Evolutionary conservation across 2,888 invertebrate genomes (phyloP).

Genomic region (Xanthia icteritia): DNA sequence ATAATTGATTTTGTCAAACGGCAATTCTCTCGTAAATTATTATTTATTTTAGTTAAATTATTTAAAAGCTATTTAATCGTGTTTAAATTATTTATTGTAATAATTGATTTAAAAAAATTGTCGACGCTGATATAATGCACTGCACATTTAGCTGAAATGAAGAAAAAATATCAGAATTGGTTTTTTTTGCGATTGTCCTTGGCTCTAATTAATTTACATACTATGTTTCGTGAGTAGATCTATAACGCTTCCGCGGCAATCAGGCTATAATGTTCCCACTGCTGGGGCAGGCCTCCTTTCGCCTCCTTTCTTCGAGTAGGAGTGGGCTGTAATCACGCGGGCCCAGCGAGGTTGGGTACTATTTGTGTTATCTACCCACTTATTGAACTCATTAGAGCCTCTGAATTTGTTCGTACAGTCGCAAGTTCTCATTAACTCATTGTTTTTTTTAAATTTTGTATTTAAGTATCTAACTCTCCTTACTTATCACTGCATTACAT

Average conservation of each 20-base stretch:
- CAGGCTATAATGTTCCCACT: too few species aligned
- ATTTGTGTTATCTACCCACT: background rate
- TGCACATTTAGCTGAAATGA: conserved; percentile 22
- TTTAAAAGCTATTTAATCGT: conserved; percentile 56
- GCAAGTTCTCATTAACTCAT: background rate
- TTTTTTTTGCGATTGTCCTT: conserved; percentile 4
- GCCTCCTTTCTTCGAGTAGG: too few species aligned
- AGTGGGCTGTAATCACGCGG: too few species aligned
- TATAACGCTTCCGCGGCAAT: background rate
- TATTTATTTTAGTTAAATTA: conserved; percentile 63
- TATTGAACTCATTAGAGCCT: background rate
- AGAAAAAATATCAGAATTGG: conserved; percentile 15
- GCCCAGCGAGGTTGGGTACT: too few species aligned
- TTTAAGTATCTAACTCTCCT: conserved; percentile 1
- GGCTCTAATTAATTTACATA: background rate
- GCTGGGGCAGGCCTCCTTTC: too few species aligned
- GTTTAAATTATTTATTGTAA: conserved; percentile 61
- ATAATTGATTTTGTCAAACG: conserved; percentile 70
- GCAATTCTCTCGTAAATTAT: conserved; percentile 61
- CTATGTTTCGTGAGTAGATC: background rate
- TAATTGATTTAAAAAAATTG: background rate
- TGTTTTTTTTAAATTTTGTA: background rate
- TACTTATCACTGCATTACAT: conserved; percentile 49
- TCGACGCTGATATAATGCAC: conserved; percentile 39
- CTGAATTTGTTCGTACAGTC: background rate